Base-by-base conservation (phyloP, 92 coral and sea anemone genomes). In the Hydrozoanthus gracilis region DNA sequence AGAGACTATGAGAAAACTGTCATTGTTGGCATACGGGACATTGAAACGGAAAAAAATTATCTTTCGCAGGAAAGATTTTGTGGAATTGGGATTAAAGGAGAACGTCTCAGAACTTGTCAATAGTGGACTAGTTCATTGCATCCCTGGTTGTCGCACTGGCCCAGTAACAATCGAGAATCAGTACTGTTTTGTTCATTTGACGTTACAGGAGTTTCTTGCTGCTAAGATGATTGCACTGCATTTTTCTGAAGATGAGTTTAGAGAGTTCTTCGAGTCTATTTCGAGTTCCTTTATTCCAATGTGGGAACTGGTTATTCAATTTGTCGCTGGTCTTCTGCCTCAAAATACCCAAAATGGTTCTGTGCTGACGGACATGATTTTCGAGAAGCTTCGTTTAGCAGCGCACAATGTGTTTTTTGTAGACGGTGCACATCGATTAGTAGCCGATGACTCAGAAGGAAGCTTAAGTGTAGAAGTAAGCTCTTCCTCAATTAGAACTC, bases 131-230 rank as follows among this genome's bases (percentile, higher is more conserved):
- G 8, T 91, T 35, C 65, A 46, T 46, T 55, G 83, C 27, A 83
- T 71, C 20, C 79, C 79, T 39, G 46, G 39, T 35, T 55, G 78
- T 46, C 78, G 79, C 76, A 71, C 87, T 83, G 87, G 77, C 45
- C 78, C 77, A 13, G 67, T 72, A 50, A 69, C 77, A 71, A 49
- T 83, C 72, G 46, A 50, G 82, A 49, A 45, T 27, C 46, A 67
- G 50, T 91, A 83, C 52, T 77, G 78, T 47, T 91, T 91, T 71
- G 79, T 77, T 17, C 87, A 86, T n/a, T 82, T 88, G 12, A 71
- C 89, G 52, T 18, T 91, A 48, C 93, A 91, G 66, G 93, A 91
- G 52, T 91, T 64, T 47, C 78, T 91, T 16, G 93, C 91, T 8
- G 93, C 93, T 17, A 65, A 51, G 50, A 88, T 66, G 82, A 84